phyloP scores from a whole-genome alignment of 2,113 vertebrate species.

The Vulpes ferrilata region DNA sequence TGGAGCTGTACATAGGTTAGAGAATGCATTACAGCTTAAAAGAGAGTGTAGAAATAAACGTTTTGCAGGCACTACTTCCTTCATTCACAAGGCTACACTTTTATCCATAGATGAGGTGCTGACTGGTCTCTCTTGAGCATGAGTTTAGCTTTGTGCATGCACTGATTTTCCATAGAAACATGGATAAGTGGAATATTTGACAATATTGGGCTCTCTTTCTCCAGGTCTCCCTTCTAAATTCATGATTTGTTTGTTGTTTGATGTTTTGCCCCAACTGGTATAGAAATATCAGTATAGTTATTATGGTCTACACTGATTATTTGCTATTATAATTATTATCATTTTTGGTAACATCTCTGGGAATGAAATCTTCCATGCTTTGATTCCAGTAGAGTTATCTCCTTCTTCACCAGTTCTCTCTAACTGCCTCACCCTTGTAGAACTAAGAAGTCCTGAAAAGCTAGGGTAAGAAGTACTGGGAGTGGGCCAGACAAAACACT shows the following conservation, averaged over 20 bases:
- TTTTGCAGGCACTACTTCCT: background rate
- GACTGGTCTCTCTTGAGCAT: background rate
- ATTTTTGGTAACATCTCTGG: background rate
- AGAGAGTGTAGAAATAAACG: background rate
- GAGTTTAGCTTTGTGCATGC: background rate
- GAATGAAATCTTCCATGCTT: background rate
- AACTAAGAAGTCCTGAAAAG: background rate
- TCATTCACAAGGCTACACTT: background rate
- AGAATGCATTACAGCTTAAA: background rate
- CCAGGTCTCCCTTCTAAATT: background rate
- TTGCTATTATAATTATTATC: background rate
- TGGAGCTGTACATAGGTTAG: background rate
- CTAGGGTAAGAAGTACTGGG: background rate
- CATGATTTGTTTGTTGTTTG: background rate
- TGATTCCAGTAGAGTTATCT: background rate
- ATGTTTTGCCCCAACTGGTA: background rate
- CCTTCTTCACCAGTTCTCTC: background rate
- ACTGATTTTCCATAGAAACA: background rate
- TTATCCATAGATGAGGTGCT: background rate
- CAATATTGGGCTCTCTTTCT: background rate
- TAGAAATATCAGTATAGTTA: background rate
- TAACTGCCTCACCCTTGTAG: background rate
- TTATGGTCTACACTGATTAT: background rate
- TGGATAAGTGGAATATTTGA: background rate
- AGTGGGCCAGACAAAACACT: background rate